phyloP scores from a whole-genome alignment of 2,113 vertebrate genomes.

The Eulemur macaco region DNA sequence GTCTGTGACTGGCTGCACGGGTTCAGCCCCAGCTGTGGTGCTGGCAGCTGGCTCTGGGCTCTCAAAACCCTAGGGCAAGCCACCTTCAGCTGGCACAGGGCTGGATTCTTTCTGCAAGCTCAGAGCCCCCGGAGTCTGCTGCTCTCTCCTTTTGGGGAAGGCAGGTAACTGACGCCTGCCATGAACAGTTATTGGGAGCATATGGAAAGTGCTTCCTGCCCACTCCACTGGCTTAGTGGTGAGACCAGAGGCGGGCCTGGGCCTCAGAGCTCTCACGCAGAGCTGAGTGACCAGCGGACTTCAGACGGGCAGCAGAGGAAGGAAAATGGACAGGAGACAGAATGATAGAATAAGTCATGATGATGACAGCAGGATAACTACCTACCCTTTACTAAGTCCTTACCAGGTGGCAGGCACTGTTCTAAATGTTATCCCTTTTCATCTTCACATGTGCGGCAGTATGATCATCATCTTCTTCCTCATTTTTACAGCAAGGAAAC shows the following conservation, averaged over 20 bases:
- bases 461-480: neutral
- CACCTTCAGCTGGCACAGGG: neutral
- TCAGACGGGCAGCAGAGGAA: neutral
- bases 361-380: neutral
- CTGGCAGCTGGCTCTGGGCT: neutral
- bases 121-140: neutral
- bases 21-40: neutral
- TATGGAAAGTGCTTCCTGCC: constrained; percentile 37
- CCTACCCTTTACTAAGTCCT: neutral
- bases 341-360: fast-evolving
- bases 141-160: constrained; percentile 7
- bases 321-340: neutral
- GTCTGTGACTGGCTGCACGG: neutral
- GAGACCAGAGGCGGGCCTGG: constrained; percentile 11
- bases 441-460: neutral
- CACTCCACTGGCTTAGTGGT: constrained; percentile 51
- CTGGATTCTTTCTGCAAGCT: neutral
- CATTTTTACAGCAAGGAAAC: constrained; percentile 8
- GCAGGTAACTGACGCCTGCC: constrained; percentile 3
- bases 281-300: neutral
- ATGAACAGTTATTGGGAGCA: constrained; percentile 38
- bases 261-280: constrained; percentile 40
- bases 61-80: neutral
- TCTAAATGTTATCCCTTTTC: neutral
- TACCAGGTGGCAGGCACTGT: neutral